Evolutionary conservation across 2,113 vertebrate species (phyloP), one percentile per base, ranked within the genome.

Genomic region (Callopanchax toddi): DNA sequence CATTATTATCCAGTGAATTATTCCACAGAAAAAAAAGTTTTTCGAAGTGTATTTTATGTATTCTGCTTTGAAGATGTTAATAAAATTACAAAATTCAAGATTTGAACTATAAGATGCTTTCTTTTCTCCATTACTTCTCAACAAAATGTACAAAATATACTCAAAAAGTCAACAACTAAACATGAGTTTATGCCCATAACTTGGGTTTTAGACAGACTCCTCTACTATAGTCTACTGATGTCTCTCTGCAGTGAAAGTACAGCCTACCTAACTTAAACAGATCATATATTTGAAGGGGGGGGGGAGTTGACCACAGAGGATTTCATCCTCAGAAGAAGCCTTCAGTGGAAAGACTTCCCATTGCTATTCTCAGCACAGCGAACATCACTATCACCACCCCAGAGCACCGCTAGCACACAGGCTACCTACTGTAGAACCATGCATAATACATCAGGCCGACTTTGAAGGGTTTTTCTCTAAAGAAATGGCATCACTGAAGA

Each of bases 381-480:
- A 79, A 57, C 72, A 80, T 85, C 78, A 63, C 71, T 67, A 74
- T 78, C 75, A 67, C 73, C 65, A 70, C 57, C 71, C 65, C 23
- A 44, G 71, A 72, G 67, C 66, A 59, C 44, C 50, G 54, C 67
- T 60, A 74, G 56, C 77, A 69, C 73, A 57, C 56, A 50, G 44
- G 60, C 68, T 55, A 72, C 57, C 73, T 81, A 76, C 67, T 76
- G 69, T 78, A 76, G 68, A 12, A 5, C 49, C 61, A 84, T 87
- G 76, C 79, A 89, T 81, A 72, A 87, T 69, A 77, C 79, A 86
- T 80, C 60, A 67, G 54, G 29, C 48, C 8, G 36, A 71, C 81
- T 81, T 79, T 83, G 66, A 87, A 72, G 75, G 58, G 74, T 70
- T 84, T 86, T 76, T 88, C 85, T 86, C 79, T 45, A 26, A 74